Conservation (phyloP, 1,140 invertebrate genomes). For the Trinorchestia longiramus region DNA sequence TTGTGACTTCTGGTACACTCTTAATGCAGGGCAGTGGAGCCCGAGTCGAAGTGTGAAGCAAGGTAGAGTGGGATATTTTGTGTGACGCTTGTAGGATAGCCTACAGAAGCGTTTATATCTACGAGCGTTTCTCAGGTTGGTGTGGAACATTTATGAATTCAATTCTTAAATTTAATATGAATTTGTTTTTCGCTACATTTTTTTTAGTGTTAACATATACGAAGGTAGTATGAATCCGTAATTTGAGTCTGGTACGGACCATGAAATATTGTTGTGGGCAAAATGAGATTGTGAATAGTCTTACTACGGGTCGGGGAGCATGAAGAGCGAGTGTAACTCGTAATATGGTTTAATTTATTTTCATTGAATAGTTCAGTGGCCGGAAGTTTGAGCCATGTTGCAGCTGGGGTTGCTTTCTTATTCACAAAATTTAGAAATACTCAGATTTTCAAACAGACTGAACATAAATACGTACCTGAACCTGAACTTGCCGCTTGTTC, state of each 20-base stretch:
- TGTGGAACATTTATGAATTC: neutral
- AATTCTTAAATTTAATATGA: neutral
- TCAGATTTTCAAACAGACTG: neutral
- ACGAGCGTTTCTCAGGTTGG: neutral
- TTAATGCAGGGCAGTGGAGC: too few species aligned
- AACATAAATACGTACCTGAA: neutral
- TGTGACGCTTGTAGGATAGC: too few species aligned
- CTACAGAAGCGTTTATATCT: neutral
- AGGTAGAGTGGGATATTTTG: too few species aligned
- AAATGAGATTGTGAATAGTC: neutral
- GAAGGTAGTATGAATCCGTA: neutral
- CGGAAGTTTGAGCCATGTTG: too few species aligned
- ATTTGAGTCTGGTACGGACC: neutral
- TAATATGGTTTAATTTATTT: neutral
- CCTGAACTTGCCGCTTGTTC: neutral
- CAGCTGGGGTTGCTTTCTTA: neutral
- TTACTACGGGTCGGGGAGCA: neutral
- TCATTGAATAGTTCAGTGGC: too few species aligned
- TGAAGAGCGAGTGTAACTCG: neutral
- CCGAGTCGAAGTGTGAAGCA: too few species aligned
- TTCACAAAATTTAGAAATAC: neutral
- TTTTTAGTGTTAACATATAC: neutral
- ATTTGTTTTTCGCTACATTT: neutral
- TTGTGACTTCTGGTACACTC: too few species aligned
- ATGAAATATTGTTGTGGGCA: neutral